Conservation (phyloP, 2,113 vertebrate genomes). For the Henicopernis longicauda region DNA sequence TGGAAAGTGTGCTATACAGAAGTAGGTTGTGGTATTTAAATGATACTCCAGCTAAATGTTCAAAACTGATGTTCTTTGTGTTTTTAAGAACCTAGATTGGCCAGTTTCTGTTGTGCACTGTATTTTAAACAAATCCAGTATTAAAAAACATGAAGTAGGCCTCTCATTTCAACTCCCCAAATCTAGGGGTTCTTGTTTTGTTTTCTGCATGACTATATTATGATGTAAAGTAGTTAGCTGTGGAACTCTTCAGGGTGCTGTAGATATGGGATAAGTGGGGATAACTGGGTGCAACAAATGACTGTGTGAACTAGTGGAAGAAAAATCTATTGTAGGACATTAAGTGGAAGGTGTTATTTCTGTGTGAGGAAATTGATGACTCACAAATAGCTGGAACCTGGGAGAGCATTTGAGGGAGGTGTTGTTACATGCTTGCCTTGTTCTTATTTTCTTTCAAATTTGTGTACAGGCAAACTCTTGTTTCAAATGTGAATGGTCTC, state of each 20-base stretch:
- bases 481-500: neutral
- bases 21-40: neutral
- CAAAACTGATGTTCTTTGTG: neutral
- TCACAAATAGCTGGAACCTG: neutral
- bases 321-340: neutral
- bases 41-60: neutral
- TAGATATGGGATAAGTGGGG: neutral
- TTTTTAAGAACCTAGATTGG: neutral
- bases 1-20: neutral
- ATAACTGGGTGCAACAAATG: neutral
- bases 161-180: neutral
- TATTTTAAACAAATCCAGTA: neutral
- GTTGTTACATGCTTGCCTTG: neutral
- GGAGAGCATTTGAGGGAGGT: neutral
- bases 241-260: neutral
- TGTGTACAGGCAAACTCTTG: neutral
- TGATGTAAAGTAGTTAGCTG: neutral
- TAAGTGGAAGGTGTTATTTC: neutral
- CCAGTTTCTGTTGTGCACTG: neutral
- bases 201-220: neutral
- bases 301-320: neutral
- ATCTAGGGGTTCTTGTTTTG: neutral
- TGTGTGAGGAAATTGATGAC: neutral
- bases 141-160: neutral
- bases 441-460: neutral